Conservation (phyloP, 2,797 vertebrate genomes). For the Sebastes variabilis region DNA sequence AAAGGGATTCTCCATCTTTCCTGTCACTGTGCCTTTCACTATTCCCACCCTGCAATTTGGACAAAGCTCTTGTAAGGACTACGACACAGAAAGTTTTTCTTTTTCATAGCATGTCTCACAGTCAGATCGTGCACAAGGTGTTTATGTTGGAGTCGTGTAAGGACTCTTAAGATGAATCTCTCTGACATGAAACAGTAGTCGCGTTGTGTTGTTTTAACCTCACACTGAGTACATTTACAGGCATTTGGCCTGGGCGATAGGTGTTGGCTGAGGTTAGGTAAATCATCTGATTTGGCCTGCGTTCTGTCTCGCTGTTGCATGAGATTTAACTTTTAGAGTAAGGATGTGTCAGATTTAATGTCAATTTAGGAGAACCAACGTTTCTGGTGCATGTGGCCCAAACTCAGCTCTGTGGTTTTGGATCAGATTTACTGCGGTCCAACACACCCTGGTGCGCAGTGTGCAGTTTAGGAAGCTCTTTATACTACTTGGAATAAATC, state of each 20-base stretch:
- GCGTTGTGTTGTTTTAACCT: slow-evolving; percentile 73
- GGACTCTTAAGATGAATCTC: slow-evolving; percentile 62
- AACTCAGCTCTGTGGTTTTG: slow-evolving; percentile 67
- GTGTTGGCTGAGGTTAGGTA: slow-evolving; percentile 65
- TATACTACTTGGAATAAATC: slow-evolving; percentile 60
- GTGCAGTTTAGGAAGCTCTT: slow-evolving; percentile 59
- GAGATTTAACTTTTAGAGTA: slow-evolving; percentile 67
- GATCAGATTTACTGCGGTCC: slow-evolving; percentile 57
- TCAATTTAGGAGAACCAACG: slow-evolving; percentile 66
- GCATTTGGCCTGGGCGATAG: slow-evolving; percentile 55
- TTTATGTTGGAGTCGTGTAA: slow-evolving; percentile 68
- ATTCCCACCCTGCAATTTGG: slow-evolving; percentile 44
- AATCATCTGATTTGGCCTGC: slow-evolving; percentile 72
- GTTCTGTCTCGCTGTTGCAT: slow-evolving; percentile 44
- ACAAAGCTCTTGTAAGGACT: slow-evolving; percentile 15
- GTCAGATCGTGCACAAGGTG: slow-evolving; percentile 55
- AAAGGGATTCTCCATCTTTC: slow-evolving; percentile 48
- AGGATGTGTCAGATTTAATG: slow-evolving; percentile 73
- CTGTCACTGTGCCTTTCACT: slow-evolving; percentile 33
- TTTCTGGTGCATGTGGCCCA: slow-evolving; percentile 56
- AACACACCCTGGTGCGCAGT: slow-evolving; percentile 58
- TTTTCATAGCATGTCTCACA: neutral
- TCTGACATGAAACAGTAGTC: slow-evolving; percentile 73
- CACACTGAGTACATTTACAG: slow-evolving; percentile 74
- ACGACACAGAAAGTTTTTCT: slow-evolving; percentile 16